phyloP scores from a whole-genome alignment of 2,797 vertebrate species.

The Gadopsis bispinosus region DNA sequence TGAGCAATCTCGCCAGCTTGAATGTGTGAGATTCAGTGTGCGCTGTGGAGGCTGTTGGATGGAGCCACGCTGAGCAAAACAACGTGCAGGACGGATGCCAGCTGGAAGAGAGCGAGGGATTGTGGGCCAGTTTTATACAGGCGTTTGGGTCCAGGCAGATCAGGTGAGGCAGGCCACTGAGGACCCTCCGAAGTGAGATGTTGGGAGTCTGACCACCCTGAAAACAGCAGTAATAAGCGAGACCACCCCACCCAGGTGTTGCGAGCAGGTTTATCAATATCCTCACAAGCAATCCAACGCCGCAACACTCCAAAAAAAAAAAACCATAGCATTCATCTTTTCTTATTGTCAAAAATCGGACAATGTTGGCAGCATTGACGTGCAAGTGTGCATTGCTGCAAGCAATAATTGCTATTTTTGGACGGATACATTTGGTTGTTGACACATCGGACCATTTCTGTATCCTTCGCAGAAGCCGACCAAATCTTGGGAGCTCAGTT shows the following conservation, averaged over 20 bases:
- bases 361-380: background rate
- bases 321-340: background rate
- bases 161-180: background rate
- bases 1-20: slow-evolving; percentile 29
- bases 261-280: no score
- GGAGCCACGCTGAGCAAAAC: slow-evolving; percentile 10
- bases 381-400: background rate
- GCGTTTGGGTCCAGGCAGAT: background rate
- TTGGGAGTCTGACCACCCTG: background rate
- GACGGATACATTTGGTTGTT: background rate
- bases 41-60: slow-evolving; percentile 35
- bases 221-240: background rate
- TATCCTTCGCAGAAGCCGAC: background rate
- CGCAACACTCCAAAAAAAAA: background rate
- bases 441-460: background rate
- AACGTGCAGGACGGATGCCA: slow-evolving; percentile 24
- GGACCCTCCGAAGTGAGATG: background rate
- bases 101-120: slow-evolving; percentile 1
- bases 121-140: background rate
- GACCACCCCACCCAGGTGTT: background rate
- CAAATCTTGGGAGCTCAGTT: background rate
- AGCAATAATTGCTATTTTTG: background rate
- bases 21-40: slow-evolving; percentile 21
- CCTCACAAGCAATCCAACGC: background rate
- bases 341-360: background rate